Base-by-base conservation (phyloP, 30 jellyfish, hydroid and myxozoan species). In the Turritopsis rubra region DNA sequence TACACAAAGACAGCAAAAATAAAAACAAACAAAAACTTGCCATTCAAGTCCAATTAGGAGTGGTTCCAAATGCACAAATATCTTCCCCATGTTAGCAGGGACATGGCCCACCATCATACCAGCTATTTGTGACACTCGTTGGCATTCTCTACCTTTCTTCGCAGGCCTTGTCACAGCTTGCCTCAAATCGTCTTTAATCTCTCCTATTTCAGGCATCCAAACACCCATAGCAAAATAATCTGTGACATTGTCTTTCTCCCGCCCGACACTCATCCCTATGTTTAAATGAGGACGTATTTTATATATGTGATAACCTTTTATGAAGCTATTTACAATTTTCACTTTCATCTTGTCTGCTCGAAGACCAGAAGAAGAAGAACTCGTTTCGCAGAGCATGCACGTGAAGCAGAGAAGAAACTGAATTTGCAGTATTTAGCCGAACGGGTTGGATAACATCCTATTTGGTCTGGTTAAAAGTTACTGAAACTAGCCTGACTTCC, bases 81-180 rank as follows among this genome's bases (percentile, higher is more conserved):
- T 19, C 28, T 0, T 68, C 31, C 73, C 77, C 28, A 68, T 23
- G 30, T 68, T 68, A 68, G 77, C 77, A 68, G 77, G 77, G 28
- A 68, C 77, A n/a, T 27, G 77, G 30, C 77, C 77, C 28, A 68
- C 77, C 30, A 68, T n/a, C 77, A n/a, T 68, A 27, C 77, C 77
- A n/a, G 77, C 77, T n/a, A 68, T 68, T 68, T 68, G 77, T n/a
- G 28, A 27, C 28, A 68, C 77, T n/a, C 31, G 28, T 68, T 68
- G 77, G 28, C 30, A 23, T 27, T 68, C 30, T 27, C 30, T 23
- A 1, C 77, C 30, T 1, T 68, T 27, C 77, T 68, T 68, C 19
- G 4, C 77, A 68, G 77, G 77, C 31, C 77, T 23, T n/a, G 77
- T 68, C 30, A 68, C 77, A 23, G 9, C 77, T 68, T 68, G 16